A percentile compares a stretch with the other conserved stretches of the same genome.
Evolutionary conservation across 2,113 vertebrate species (phyloP).

Genomic region (Trichomycterus rosablanca): DNA sequence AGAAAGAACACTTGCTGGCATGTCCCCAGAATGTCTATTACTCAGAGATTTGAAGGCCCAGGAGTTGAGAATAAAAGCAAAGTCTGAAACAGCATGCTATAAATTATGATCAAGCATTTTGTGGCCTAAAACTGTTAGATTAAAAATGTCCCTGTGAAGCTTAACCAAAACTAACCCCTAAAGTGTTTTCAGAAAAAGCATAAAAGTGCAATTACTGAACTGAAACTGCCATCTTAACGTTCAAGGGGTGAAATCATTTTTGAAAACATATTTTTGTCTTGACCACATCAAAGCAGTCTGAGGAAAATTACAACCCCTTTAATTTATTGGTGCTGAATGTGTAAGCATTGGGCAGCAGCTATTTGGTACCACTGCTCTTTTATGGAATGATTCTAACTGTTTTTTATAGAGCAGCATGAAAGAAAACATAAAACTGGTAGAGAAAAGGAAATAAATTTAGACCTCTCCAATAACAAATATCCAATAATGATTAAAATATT

Average conservation of each 20-base stretch:
- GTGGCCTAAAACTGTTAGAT: slow-evolving; percentile 17
- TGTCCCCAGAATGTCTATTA: slow-evolving; percentile 2
- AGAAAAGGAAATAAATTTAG: neutral
- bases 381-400: neutral
- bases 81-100: slow-evolving; percentile 13
- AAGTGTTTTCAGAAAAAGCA: slow-evolving; percentile 31
- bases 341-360: slow-evolving; percentile 5
- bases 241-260: slow-evolving; percentile 20
- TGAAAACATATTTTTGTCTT: slow-evolving; percentile 21
- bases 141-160: slow-evolving; percentile 17
- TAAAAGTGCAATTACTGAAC: slow-evolving; percentile 19
- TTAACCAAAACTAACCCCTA: slow-evolving; percentile 22
- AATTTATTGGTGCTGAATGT: slow-evolving; percentile 22
- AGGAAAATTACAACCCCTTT: slow-evolving; percentile 28
- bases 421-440: neutral
- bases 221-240: slow-evolving; percentile 20
- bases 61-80: slow-evolving; percentile 15
- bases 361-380: slow-evolving; percentile 13
- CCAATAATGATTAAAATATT: too few species aligned
- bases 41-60: slow-evolving; percentile 4
- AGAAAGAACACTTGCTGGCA: slow-evolving; percentile 7
- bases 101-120: slow-evolving; percentile 26
- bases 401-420: neutral
- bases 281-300: slow-evolving; percentile 35
- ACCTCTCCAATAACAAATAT: too few species aligned